Conservation (phyloP, 1,140 invertebrate species). For the Heliconius nattereri region DNA sequence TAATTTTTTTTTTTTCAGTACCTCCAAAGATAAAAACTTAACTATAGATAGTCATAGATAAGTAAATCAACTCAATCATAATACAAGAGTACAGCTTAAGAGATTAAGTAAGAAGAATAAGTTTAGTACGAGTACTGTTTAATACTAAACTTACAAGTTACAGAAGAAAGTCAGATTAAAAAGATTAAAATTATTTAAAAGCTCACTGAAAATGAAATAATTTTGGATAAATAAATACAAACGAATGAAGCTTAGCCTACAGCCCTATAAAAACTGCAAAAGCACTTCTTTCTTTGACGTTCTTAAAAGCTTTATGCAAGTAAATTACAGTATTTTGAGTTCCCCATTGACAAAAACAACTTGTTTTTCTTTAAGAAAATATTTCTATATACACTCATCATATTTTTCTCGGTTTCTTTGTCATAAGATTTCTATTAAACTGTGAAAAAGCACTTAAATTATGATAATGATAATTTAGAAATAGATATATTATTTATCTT, state of each 20-base stretch:
- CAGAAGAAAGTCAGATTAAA: neutral
- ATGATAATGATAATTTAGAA: too few relatives aligned
- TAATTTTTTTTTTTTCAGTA: too few relatives aligned
- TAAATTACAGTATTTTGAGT: constrained; percentile 9
- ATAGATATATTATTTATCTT: too few relatives aligned
- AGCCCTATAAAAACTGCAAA: constrained; percentile 6
- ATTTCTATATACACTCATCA: neutral
- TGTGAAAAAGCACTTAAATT: neutral
- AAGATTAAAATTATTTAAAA: neutral
- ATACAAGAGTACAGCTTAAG: too few relatives aligned
- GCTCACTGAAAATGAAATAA: constrained; percentile 1
- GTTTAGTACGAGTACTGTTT: too few relatives aligned
- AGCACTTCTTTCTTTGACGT: constrained; percentile 10
- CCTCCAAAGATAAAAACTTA: too few relatives aligned
- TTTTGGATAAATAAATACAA: constrained; percentile 7
- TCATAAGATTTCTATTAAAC: neutral
- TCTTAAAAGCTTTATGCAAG: constrained; percentile 12
- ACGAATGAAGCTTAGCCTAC: constrained; percentile 1
- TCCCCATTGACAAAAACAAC: constrained; percentile 5
- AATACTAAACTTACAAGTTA: neutral
- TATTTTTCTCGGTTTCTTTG: neutral
- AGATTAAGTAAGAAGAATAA: too few relatives aligned
- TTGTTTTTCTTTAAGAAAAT: constrained; percentile 3
- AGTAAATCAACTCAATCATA: too few relatives aligned
- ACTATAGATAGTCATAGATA: too few relatives aligned